These are phyloP conservation scores for Empis livida DNA, from an alignment of 2,888 invertebrate species.

Conservation along the genomic window DNA sequence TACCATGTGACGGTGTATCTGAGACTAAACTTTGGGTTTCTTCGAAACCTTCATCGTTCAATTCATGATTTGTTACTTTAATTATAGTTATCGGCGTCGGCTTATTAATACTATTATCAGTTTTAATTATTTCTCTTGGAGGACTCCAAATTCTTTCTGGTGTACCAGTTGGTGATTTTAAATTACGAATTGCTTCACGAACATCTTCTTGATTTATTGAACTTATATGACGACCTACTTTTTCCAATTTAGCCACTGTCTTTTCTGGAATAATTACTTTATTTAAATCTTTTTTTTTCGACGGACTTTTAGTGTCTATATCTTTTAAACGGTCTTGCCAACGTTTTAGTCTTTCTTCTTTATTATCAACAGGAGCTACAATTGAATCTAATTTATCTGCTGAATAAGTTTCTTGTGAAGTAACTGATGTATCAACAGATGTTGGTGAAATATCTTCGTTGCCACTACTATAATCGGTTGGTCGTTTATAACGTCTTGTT, in stretches of 20 bases:
- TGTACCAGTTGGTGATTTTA: slow-evolving; percentile 48
- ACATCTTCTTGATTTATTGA: slow-evolving; percentile 59
- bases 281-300: slow-evolving; percentile 36
- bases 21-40: slow-evolving; percentile 81
- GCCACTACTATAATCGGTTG: slow-evolving; percentile 44
- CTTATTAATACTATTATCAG: slow-evolving; percentile 3
- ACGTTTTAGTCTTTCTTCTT: slow-evolving; percentile 46
- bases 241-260: slow-evolving; percentile 29
- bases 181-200: slow-evolving; percentile 50
- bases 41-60: slow-evolving; percentile 82
- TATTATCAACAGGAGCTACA: slow-evolving; percentile 33
- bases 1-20: slow-evolving; percentile 71
- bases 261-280: slow-evolving; percentile 15
- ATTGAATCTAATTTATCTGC: slow-evolving; percentile 10
- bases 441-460: slow-evolving; percentile 41
- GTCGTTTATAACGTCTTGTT: slow-evolving; percentile 65
- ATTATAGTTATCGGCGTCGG: slow-evolving; percentile 16
- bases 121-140: slow-evolving; percentile 25
- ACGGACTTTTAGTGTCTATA: slow-evolving; percentile 31
- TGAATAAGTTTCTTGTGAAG: slow-evolving; percentile 5
- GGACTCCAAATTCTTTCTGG: slow-evolving; percentile 49
- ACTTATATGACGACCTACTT: slow-evolving; percentile 50
- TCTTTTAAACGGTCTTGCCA: slow-evolving; percentile 59
- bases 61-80: slow-evolving; percentile 39
- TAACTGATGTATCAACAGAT: slow-evolving; percentile 27